Percentiles rank a stretch among this genome's conserved stretches.
These are phyloP conservation scores for Melanotaenia parkinsoni DNA, from an alignment of 2,797 vertebrate species.

Conservation along the genomic window DNA sequence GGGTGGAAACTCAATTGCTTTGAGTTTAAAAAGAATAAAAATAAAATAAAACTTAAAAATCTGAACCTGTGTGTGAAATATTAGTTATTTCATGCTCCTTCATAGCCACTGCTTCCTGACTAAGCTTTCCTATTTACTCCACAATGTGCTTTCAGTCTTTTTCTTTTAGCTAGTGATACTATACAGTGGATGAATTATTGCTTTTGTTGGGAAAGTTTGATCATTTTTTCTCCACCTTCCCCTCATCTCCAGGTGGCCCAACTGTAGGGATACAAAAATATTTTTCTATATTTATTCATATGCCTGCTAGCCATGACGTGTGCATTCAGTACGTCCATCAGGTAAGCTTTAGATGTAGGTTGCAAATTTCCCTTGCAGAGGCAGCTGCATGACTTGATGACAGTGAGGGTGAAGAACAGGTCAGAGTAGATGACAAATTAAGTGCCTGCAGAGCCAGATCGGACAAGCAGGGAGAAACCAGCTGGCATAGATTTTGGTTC, in stretches of 20 bases:
- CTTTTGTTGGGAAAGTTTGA: constrained; percentile 8
- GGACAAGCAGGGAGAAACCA: background rate
- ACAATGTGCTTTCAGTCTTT: background rate
- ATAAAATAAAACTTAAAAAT: background rate
- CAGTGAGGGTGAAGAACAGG: constrained; percentile 6
- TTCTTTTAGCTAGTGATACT: background rate
- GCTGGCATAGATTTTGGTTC: background rate
- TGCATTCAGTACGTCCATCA: constrained; percentile 3
- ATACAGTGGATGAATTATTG: background rate
- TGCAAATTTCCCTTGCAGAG: constrained; percentile 19
- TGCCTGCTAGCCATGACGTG: background rate
- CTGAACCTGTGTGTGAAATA: background rate
- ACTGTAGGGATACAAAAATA: background rate
- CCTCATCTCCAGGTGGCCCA: background rate
- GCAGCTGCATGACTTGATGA: constrained; percentile 16
- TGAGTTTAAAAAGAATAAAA: too few relatives aligned
- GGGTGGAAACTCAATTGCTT: background rate
- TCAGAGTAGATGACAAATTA: background rate
- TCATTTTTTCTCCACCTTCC: background rate
- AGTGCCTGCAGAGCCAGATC: constrained; percentile 1
- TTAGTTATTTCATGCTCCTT: background rate
- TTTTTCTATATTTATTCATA: constrained; percentile 16
- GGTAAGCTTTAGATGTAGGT: constrained; percentile 11
- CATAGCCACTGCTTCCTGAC: too few relatives aligned
- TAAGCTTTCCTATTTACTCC: background rate